A percentile compares a stretch with the other conserved stretches of the same genome.
Evolutionary conservation across 1,140 invertebrate species (phyloP).

Genomic region (Hydropsyche tenuis): DNA sequence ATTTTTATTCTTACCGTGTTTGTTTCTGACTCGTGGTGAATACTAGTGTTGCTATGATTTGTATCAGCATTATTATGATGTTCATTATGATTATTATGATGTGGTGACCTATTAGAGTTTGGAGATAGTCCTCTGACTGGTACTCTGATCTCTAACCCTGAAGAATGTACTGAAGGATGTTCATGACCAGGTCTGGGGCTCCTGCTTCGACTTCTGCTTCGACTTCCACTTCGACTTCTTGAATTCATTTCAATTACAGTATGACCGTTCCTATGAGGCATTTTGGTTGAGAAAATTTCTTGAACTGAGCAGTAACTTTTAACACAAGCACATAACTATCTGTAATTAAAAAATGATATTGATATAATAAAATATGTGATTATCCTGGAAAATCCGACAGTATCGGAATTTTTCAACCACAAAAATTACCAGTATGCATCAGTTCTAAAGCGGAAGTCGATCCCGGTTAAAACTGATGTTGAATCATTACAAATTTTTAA

Average conservation of each 20-base stretch:
- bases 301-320: too few relatives aligned
- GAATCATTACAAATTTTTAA: too few relatives aligned
- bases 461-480: too few relatives aligned
- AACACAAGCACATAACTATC: too few relatives aligned
- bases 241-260: conserved; percentile 43
- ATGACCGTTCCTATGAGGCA: conserved; percentile 34
- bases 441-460: too few relatives aligned
- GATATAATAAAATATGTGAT: too few relatives aligned
- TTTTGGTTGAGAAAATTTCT: not conserved
- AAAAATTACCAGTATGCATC: too few relatives aligned
- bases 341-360: too few relatives aligned
- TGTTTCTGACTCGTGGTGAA: not conserved
- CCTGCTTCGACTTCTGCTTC: conserved; percentile 3
- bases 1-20: not conserved
- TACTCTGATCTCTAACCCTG: not conserved
- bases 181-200: conserved; percentile 17
- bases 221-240: not conserved
- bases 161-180: conserved; percentile 9
- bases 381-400: too few relatives aligned
- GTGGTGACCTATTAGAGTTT: not conserved
- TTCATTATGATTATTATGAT: not conserved
- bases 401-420: too few relatives aligned
- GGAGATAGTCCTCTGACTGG: conserved; percentile 20
- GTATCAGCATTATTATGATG: not conserved
- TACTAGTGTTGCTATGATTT: not conserved